Evolutionary conservation across 2,797 vertebrate species (phyloP).

Genomic region (Silurus aristotelis): DNA sequence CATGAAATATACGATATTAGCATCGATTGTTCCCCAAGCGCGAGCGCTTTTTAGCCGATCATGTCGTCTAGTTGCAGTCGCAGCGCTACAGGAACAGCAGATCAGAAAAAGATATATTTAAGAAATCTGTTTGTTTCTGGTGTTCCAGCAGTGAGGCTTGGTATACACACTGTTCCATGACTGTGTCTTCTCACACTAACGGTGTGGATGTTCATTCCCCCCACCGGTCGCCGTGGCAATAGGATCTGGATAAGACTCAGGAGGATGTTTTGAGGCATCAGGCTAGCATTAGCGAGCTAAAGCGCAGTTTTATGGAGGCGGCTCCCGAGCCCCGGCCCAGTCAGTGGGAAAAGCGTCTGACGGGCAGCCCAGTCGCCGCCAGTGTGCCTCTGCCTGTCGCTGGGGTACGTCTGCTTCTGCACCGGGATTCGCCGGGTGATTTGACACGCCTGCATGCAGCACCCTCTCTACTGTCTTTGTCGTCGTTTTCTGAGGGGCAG

Average conservation of each 20-base stretch:
- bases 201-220: slow-evolving; percentile 51
- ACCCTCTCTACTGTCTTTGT: not conserved
- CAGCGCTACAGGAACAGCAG: too few relatives aligned
- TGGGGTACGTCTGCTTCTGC: slow-evolving; percentile 86
- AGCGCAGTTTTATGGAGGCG: slow-evolving; percentile 99
- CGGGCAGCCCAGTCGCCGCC: slow-evolving; percentile 89
- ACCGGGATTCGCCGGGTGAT: slow-evolving; percentile 36
- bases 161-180: slow-evolving; percentile 57
- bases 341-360: slow-evolving; percentile 98
- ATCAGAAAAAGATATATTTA: not conserved
- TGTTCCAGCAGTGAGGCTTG: slow-evolving; percentile 62
- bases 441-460: slow-evolving; percentile 22
- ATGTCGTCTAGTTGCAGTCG: not conserved
- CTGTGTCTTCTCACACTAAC: slow-evolving; percentile 58
- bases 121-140: not conserved
- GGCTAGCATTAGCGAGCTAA: slow-evolving; percentile 99
- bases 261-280: slow-evolving; percentile 99
- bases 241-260: slow-evolving; percentile 99
- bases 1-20: not conserved
- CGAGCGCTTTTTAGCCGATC: not conserved
- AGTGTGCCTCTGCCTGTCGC: slow-evolving; percentile 85
- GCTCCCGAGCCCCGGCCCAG: slow-evolving; percentile 92
- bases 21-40: not conserved
- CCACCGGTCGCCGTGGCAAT: slow-evolving; percentile 64
- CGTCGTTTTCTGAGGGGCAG: not conserved